Evolutionary conservation across 2,797 vertebrate species (phyloP).

Genomic region (Sebastes minor): DNA sequence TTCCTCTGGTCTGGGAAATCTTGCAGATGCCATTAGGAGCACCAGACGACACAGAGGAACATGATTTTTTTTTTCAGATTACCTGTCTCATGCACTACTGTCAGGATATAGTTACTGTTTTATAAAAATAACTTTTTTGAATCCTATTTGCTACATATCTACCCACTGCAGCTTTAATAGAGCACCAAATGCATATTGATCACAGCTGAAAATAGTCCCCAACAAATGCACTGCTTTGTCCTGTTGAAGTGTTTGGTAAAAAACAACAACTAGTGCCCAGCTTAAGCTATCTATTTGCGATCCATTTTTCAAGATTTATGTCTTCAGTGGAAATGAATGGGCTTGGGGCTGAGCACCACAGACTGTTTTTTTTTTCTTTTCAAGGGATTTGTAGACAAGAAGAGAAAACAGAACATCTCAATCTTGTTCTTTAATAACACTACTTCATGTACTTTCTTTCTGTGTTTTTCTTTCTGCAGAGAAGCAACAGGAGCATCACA

Average conservation of each 20-base stretch:
- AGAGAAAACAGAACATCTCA: neutral
- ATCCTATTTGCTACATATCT: too few relatives aligned
- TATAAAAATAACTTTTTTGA: too few relatives aligned
- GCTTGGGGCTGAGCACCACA: neutral
- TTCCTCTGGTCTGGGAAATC: too few relatives aligned
- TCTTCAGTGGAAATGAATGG: neutral
- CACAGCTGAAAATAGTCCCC: neutral
- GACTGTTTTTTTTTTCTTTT: neutral
- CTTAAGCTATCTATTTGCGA: neutral
- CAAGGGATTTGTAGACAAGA: neutral
- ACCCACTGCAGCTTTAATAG: neutral
- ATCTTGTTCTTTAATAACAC: neutral
- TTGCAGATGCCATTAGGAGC: too few relatives aligned
- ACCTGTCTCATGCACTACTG: too few relatives aligned
- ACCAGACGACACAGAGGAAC: too few relatives aligned
- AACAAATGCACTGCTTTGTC: neutral
- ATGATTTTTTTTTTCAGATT: too few relatives aligned
- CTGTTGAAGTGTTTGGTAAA: neutral
- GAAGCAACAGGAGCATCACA: conserved; percentile 52
- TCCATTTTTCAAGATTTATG: neutral
- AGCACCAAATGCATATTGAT: neutral
- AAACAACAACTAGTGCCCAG: neutral
- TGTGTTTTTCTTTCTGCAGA: conserved; percentile 44
- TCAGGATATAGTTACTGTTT: too few relatives aligned
- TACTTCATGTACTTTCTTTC: neutral